Evolutionary conservation across 2,888 invertebrate species (phyloP).

Genomic region (Limnephilus lunatus): DNA sequence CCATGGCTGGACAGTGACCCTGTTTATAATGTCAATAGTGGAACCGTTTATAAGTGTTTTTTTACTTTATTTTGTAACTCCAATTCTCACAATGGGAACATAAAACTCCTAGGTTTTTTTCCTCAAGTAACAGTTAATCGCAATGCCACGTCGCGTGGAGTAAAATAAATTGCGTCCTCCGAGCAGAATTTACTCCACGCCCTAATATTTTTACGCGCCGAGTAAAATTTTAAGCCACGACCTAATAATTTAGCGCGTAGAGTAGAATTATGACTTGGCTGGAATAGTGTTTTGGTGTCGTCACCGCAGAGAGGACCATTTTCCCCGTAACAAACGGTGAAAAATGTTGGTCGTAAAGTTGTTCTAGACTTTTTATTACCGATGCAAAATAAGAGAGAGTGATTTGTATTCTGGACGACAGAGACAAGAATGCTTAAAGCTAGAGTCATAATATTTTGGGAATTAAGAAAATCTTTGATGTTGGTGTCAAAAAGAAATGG

Average conservation of each 20-base stretch:
- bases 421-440: background rate
- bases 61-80: too few relatives aligned
- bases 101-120: too few relatives aligned
- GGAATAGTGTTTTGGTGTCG: background rate
- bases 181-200: too few relatives aligned
- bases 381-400: background rate
- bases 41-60: too few relatives aligned
- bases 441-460: background rate
- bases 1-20: too few relatives aligned
- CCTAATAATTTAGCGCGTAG: background rate
- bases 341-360: constrained; percentile 8
- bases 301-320: background rate
- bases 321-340: background rate
- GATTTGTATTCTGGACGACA: background rate
- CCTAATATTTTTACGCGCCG: background rate
- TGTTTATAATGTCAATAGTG: too few relatives aligned
- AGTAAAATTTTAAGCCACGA: background rate
- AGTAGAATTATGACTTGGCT: background rate
- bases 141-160: too few relatives aligned
- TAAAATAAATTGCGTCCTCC: too few relatives aligned
- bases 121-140: too few relatives aligned
- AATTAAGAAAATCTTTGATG: constrained; percentile 2
- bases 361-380: constrained; percentile 12
- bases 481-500: background rate
- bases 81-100: background rate